Evolutionary conservation across 2,888 invertebrate genomes (phyloP).

Genomic region (Camptogramma bilineatum): DNA sequence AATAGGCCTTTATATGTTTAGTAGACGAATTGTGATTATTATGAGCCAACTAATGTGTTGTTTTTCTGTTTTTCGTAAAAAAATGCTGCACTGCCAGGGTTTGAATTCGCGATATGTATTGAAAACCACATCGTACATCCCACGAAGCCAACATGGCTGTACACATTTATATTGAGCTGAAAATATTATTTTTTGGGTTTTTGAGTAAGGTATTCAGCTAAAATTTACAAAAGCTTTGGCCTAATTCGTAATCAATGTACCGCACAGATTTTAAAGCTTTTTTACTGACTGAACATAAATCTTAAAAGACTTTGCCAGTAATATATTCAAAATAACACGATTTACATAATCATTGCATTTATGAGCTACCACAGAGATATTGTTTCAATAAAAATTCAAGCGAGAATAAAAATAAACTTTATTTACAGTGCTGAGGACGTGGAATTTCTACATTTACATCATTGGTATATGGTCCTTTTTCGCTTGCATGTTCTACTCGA

Average conservation of each 20-base stretch:
- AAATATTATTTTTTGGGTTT: too few species aligned
- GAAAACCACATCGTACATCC: too few species aligned
- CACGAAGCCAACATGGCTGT: too few species aligned
- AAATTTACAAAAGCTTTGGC: neutral
- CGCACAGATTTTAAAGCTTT: neutral
- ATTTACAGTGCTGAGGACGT: slow-evolving; percentile 69
- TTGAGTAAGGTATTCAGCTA: too few species aligned
- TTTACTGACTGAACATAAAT: neutral
- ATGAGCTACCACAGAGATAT: neutral
- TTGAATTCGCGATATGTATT: too few species aligned
- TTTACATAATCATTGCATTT: slow-evolving; percentile 1
- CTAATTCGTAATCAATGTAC: neutral
- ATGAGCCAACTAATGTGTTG: too few species aligned
- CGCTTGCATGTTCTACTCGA: slow-evolving; percentile 58
- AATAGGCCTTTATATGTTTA: too few species aligned
- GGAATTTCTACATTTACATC: slow-evolving; percentile 69
- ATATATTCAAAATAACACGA: slow-evolving; percentile 1
- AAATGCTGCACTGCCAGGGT: too few species aligned
- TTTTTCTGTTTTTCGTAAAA: neutral
- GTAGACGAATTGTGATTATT: too few species aligned
- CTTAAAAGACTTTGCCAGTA: neutral
- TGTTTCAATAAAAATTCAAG: slow-evolving; percentile 7
- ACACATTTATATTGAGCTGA: too few species aligned
- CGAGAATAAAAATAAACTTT: slow-evolving; percentile 8
- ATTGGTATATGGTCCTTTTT: slow-evolving; percentile 64